phyloP scores from a whole-genome alignment of 2,113 vertebrate species.

The Alosa alosa region DNA sequence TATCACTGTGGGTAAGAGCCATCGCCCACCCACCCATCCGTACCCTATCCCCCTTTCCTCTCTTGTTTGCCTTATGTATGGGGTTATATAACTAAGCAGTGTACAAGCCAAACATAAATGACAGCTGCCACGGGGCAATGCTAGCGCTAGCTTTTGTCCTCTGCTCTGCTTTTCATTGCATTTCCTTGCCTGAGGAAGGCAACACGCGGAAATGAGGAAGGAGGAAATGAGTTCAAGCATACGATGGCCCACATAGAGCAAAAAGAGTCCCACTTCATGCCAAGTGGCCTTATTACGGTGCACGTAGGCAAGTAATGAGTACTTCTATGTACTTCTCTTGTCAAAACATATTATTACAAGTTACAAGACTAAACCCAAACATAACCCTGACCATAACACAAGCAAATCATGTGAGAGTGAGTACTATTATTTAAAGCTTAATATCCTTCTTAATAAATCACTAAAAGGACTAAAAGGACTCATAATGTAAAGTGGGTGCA shows the following conservation, averaged over 20 bases:
- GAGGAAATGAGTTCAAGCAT: background rate
- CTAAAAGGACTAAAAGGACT: no score
- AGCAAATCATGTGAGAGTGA: background rate
- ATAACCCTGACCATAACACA: background rate
- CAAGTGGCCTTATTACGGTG: background rate
- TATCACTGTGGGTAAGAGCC: constrained; percentile 76
- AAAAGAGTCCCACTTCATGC: background rate
- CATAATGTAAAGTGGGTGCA: no score
- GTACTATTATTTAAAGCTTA: background rate
- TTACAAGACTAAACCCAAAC: background rate
- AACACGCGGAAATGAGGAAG: no score
- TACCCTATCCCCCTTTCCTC: background rate
- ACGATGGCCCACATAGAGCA: background rate
- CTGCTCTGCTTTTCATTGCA: background rate
- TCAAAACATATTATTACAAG: background rate
- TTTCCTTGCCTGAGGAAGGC: background rate
- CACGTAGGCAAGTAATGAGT: background rate
- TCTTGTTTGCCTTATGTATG: background rate
- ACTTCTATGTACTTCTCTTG: background rate
- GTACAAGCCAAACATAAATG: constrained; percentile 3
- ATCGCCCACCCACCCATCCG: background rate
- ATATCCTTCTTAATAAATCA: no score
- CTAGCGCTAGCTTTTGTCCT: background rate
- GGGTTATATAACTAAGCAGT: background rate
- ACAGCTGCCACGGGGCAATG: background rate